These are phyloP conservation scores for Dufourea novaeangliae DNA, from an alignment of 1,140 invertebrate genomes.

Conservation along the genomic window DNA sequence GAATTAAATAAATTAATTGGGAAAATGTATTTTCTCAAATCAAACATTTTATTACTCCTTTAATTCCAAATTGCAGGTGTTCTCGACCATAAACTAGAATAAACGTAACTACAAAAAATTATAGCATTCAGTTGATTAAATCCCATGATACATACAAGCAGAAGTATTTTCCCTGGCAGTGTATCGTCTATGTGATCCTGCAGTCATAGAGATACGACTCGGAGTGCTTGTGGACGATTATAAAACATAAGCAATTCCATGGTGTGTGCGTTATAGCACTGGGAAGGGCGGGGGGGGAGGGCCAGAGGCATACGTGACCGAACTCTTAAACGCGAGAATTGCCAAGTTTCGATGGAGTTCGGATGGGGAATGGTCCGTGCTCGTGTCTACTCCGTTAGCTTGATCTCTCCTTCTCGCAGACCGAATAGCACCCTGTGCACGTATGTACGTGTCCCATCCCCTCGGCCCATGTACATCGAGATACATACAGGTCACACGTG, in stretches of 20 bases:
- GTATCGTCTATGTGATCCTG: not conserved
- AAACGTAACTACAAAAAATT: not conserved
- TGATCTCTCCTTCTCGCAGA: slow-evolving; percentile 33
- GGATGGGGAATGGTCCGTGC: slow-evolving; percentile 59
- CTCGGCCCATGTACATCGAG: slow-evolving; percentile 43
- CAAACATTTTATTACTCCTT: not conserved
- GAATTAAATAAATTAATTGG: too few relatives aligned
- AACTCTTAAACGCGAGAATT: slow-evolving; percentile 59
- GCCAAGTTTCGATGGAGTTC: slow-evolving; percentile 65
- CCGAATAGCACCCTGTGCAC: slow-evolving; percentile 46
- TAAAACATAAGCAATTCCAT: slow-evolving; percentile 63
- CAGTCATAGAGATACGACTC: not conserved
- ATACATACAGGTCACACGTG: slow-evolving; percentile 57
- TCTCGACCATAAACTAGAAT: not conserved
- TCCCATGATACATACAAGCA: not conserved
- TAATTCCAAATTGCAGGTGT: not conserved
- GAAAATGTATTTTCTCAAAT: too few relatives aligned
- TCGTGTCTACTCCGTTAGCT: slow-evolving; percentile 50
- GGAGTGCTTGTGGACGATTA: slow-evolving; percentile 33
- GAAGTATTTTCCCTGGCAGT: slow-evolving; percentile 13
- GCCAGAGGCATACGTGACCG: slow-evolving; percentile 55
- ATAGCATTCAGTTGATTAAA: slow-evolving; percentile 2
- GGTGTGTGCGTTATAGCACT: slow-evolving; percentile 43
- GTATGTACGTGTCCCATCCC: slow-evolving; percentile 55
- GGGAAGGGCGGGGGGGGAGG: too few relatives aligned